Evolutionary conservation across 2,888 invertebrate genomes (phyloP).

Genomic region (Megaustenia siamemsis): DNA sequence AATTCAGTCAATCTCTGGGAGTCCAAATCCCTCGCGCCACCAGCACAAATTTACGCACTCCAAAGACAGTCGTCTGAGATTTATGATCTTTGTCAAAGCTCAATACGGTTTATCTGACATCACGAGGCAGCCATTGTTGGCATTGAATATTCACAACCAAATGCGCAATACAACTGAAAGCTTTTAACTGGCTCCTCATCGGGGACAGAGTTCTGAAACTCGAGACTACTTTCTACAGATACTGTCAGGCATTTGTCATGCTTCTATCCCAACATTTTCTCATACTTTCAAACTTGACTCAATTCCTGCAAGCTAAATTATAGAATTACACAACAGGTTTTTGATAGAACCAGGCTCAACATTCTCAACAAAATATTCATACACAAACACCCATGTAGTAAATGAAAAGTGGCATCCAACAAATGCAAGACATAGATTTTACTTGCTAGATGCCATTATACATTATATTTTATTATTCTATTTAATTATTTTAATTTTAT

Average conservation of each 20-base stretch:
- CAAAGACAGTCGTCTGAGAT: constrained; percentile 14
- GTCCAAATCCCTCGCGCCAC: background rate
- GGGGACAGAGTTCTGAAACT: constrained; percentile 7
- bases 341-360: too few relatives aligned
- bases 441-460: too few relatives aligned
- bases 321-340: too few relatives aligned
- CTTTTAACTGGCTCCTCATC: background rate
- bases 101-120: constrained; percentile 7
- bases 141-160: constrained; percentile 28
- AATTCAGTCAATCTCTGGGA: background rate
- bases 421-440: too few relatives aligned
- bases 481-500: too few relatives aligned
- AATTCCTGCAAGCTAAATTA: too few relatives aligned
- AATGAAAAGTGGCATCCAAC: too few relatives aligned
- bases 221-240: background rate
- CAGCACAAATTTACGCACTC: background rate
- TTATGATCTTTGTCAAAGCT: background rate
- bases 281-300: background rate
- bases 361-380: too few relatives aligned
- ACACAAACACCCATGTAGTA: too few relatives aligned
- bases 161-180: constrained; percentile 23
- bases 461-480: too few relatives aligned
- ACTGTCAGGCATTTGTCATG: background rate
- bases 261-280: background rate
- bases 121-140: constrained; percentile 2